Evolutionary conservation across 2,888 invertebrate genomes (phyloP), one percentile per base, ranked within the genome.

Genomic region (Zaprionus lineosus): DNA sequence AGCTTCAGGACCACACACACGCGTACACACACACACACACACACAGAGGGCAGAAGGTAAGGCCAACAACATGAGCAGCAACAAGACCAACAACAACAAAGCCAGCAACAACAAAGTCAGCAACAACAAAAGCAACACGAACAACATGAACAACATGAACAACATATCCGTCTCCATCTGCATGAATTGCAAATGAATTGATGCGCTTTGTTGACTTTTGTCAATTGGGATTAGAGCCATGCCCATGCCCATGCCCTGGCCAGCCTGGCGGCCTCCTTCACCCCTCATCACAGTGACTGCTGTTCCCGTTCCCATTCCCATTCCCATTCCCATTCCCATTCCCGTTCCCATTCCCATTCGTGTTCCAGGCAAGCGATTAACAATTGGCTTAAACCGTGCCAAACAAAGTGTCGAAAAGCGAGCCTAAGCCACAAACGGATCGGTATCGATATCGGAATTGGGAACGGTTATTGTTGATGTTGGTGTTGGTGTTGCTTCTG

Each of bases 181-280:
- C 79, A 78, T 74, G 74, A 81, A 86, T 84, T 81, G 86, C 84
- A 78, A 78, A 78, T 78, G 86, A 78, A 84, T 86, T 78, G 82
- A 86, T 86, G 84, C 86, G 84, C 86, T 85, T 83, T 87, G 85
- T 87, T 85, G 86, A 86, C 86, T 87, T 85, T 84, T 81, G 77
- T 85, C 81, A 73, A 87, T 86, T 86, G 84, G 83, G 86, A 84
- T 84, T 84, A 87, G 65, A 59, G 60, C 58, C 74, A 64, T 58
- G 63, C 68, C 66, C 65, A 47, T 24, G 19, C 26, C 21, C 29
- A 11, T 39, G 15, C 14, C 48, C 24, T 8, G 4, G 8, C 8
- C 8, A 8, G 24, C 37, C 21, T 11, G 29, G 24, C n/a, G n/a
- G n/a, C n/a, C n/a, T n/a, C n/a, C n/a, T n/a, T n/a, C n/a, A n/a